A percentile compares a stretch with the other conserved stretches of the same genome.
Evolutionary conservation across 2,797 vertebrate species (phyloP).

Genomic region (Vireo griseus): DNA sequence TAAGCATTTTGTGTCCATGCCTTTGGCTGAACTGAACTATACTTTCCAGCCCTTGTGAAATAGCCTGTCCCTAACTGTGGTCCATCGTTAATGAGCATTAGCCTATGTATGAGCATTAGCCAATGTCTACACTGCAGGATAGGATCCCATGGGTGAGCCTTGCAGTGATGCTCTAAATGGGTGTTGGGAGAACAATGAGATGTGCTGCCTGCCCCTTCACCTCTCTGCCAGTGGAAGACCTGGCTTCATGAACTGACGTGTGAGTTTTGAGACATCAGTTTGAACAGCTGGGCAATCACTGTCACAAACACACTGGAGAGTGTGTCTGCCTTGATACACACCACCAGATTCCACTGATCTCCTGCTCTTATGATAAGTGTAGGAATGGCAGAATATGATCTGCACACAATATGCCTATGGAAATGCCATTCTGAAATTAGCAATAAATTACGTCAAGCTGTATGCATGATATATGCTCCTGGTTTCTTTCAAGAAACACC

Average conservation of each 20-base stretch:
- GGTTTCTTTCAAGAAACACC: background rate
- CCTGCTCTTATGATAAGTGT: background rate
- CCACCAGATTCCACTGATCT: background rate
- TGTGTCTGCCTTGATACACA: background rate
- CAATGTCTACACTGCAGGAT: background rate
- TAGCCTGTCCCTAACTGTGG: background rate
- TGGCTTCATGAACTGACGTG: background rate
- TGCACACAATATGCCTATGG: background rate
- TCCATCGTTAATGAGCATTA: accelerated
- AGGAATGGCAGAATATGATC: background rate
- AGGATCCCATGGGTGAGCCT: background rate
- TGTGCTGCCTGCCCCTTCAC: background rate
- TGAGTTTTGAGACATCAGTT: background rate
- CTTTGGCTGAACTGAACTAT: background rate
- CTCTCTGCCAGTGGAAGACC: background rate
- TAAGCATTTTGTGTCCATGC: background rate
- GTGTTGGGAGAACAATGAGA: background rate
- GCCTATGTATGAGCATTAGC: background rate
- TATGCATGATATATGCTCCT: background rate
- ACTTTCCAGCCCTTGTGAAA: background rate
- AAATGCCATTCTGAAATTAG: background rate
- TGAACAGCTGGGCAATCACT: background rate
- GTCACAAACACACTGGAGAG: background rate
- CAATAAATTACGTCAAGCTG: background rate
- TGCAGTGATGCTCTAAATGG: background rate